A percentile compares a stretch with the other conserved stretches of the same genome.
Conservation (phyloP, 1,140 invertebrate genomes). For the Lordiphosa collinella region DNA sequence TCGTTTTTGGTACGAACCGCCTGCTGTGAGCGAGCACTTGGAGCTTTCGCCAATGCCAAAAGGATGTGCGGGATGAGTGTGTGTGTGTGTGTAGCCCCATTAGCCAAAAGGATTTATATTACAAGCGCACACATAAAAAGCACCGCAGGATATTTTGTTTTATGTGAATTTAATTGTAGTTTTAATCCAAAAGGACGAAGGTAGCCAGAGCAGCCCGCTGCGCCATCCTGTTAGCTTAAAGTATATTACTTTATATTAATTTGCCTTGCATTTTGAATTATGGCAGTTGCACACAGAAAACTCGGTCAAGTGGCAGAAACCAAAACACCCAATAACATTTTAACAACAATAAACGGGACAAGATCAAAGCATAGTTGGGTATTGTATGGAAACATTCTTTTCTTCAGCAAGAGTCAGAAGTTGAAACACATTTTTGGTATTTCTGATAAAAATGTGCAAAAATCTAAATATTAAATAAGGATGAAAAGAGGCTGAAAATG, state of each 20-base stretch:
- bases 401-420: no score
- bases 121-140: conserved; percentile 70
- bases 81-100: conserved; percentile 39
- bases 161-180: conserved; percentile 78
- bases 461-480: no score
- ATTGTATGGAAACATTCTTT: neutral
- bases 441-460: no score
- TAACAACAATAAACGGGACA: neutral
- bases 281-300: conserved; percentile 23
- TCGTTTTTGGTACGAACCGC: conserved; percentile 29
- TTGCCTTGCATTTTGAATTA: conserved; percentile 49
- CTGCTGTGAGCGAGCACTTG: conserved; percentile 59
- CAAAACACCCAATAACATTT: neutral
- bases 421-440: no score
- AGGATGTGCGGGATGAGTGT: conserved; percentile 21
- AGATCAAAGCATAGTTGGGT: conserved; percentile 39
- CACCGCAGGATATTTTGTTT: conserved; percentile 77
- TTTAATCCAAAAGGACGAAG: conserved; percentile 51
- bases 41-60: conserved; percentile 48
- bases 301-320: conserved; percentile 28
- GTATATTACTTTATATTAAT: conserved; percentile 42
- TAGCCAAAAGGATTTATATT: conserved; percentile 72
- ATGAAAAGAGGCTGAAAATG: no score
- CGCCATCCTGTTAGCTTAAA: conserved; percentile 1
- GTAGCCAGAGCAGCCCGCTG: conserved; percentile 12